Evolutionary conservation across 2,113 vertebrate genomes (phyloP).

Genomic region (Tragelaphus scriptus): DNA sequence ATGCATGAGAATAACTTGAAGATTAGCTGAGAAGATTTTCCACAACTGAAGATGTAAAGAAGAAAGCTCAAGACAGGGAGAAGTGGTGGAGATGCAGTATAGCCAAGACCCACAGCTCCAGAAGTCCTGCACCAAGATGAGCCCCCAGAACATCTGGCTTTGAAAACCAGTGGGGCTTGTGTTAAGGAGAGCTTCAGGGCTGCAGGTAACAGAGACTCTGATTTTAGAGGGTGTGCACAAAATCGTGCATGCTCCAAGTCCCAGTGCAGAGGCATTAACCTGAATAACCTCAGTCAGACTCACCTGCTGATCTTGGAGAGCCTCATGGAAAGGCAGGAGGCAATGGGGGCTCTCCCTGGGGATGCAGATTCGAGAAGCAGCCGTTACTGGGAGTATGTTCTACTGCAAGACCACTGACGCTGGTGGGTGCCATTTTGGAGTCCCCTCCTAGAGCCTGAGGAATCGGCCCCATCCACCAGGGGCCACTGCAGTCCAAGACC

Average conservation of each 20-base stretch:
- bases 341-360: neutral
- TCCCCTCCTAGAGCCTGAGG: neutral
- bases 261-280: neutral
- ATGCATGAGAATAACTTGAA: neutral
- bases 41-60: neutral
- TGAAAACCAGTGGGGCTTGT: neutral
- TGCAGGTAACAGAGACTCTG: neutral
- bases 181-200: neutral
- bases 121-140: neutral
- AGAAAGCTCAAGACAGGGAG: neutral
- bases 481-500: neutral
- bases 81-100: neutral
- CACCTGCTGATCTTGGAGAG: neutral
- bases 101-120: neutral
- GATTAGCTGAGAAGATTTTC: neutral
- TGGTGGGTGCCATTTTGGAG: neutral
- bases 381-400: neutral
- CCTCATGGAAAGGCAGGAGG: neutral
- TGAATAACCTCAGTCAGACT: neutral
- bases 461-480: neutral
- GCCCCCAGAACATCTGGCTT: neutral
- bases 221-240: neutral
- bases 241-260: neutral
- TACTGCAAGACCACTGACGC: neutral
- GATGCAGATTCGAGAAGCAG: neutral